A percentile compares a stretch with the other conserved stretches of the same genome.
These are phyloP conservation scores for Agonopterix heracliana DNA, from an alignment of 2,888 invertebrate species.

Conservation along the genomic window DNA sequence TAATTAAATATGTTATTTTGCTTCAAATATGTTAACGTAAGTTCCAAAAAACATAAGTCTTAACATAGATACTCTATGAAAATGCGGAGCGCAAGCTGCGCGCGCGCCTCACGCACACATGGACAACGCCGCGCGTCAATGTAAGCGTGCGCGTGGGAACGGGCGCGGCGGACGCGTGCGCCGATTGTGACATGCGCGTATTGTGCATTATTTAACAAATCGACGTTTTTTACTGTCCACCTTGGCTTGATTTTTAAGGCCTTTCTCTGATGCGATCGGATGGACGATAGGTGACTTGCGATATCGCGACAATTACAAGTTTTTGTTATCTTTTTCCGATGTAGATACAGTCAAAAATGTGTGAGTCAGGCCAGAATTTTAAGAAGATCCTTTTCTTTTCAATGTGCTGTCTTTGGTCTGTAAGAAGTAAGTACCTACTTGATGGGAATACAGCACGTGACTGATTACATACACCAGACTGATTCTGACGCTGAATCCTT, in stretches of 20 bases:
- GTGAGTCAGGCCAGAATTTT: background rate
- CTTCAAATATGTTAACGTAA: no score
- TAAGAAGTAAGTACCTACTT: no score
- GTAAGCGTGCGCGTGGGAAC: constrained; percentile 67
- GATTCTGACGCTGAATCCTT: no score
- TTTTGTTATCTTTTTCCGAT: constrained; percentile 17
- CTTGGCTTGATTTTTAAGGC: background rate
- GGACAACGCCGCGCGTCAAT: constrained; percentile 14
- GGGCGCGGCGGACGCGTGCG: constrained; percentile 64
- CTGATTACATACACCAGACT: no score
- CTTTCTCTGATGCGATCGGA: background rate
- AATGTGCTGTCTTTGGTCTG: background rate
- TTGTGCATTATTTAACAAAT: constrained; percentile 55
- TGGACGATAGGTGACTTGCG: constrained; percentile 15
- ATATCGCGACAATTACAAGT: constrained; percentile 13
- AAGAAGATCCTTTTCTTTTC: background rate
- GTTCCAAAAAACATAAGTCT: no score
- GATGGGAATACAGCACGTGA: no score
- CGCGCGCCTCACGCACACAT: constrained; percentile 46
- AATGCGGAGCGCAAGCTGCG: constrained; percentile 47
- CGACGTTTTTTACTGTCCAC: constrained; percentile 18
- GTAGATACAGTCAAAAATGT: constrained; percentile 5
- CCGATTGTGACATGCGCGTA: constrained; percentile 61
- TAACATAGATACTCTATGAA: constrained; percentile 32
- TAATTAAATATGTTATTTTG: no score